Evolutionary conservation across 2,797 vertebrate species (phyloP), one percentile per base, ranked within the genome.

Genomic region (Columba guinea): DNA sequence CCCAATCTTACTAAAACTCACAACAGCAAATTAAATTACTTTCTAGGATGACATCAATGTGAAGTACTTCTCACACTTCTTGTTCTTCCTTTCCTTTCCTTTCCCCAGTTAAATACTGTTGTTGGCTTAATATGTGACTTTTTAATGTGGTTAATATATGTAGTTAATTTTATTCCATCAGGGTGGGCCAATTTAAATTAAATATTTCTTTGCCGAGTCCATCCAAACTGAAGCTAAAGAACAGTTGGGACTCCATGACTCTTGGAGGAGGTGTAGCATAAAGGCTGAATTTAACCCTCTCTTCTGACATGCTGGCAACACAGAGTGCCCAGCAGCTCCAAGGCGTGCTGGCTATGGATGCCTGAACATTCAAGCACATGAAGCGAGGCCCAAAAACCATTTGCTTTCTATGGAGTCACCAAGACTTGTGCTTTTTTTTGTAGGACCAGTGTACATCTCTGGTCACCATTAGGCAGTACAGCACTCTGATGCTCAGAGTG

Each of bases 381-480:
- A 62, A 79, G 35, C 28, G 41, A 65, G 34, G 23, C 49, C 46
- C 52, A 37, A 55, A 82, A 71, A 59, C n/a, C 14, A 55, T 34
- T 21, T 1, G 1, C 4, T 24, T 69, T 74, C 63, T 56, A 59
- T 0, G 2, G 10, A 41, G 6, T 7, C 3, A 4, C 12, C 12
- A 58, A 35, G 65, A 68, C 23, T 27, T 41, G 3, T 14, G 11
- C 41, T 44, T 44, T 4, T 41, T 60, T 81, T 48, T 82, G 59
- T n/a, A 58, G 67, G 30, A 51, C 12, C 51, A 65, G 20, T 0
- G 0, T 10, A 20, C 0, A 0, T 30, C n/a, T 63, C 69, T 53
- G 9, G 22, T 52, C 35, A 37, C 60, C 20, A 49, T 10, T 3
- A 39, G 34, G 44, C 23, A 68, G 41, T 11, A 78, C 19, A 39